Conservation (phyloP, 2,888 invertebrate genomes). For the Polietes domitor region DNA sequence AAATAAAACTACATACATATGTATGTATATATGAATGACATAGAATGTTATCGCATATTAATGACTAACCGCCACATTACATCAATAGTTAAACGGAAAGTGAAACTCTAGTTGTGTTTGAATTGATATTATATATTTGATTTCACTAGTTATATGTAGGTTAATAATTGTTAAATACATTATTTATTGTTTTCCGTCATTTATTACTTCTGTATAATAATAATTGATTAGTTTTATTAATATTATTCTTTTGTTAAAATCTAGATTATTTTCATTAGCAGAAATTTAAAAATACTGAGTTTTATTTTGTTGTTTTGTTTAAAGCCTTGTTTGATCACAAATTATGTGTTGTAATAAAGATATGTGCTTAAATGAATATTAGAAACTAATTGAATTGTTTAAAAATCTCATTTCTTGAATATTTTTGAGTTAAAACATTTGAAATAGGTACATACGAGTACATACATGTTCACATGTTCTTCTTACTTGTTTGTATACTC, state of each 20-base stretch:
- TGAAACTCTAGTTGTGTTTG: background rate
- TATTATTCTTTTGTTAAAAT: conserved; percentile 20
- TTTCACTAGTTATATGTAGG: conserved; percentile 6
- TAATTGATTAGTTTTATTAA: conserved; percentile 20
- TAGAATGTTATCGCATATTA: no score
- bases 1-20: no score
- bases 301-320: conserved; percentile 26
- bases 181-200: conserved; percentile 55
- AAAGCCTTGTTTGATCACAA: conserved; percentile 56
- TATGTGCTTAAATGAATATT: conserved; percentile 52
- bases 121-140: conserved; percentile 1
- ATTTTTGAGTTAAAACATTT: background rate
- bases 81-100: no score
- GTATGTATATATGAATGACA: background rate
- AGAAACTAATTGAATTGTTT: conserved; percentile 34
- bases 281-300: conserved; percentile 39
- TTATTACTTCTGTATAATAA: background rate
- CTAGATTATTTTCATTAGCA: conserved; percentile 25
- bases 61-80: no score
- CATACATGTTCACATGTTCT: no score
- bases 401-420: background rate
- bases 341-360: conserved; percentile 53
- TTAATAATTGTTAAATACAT: conserved; percentile 29
- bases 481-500: background rate
- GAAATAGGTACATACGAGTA: background rate